Evolutionary conservation across 2,888 invertebrate genomes (phyloP).

Genomic region (Lepidonotus clava): DNA sequence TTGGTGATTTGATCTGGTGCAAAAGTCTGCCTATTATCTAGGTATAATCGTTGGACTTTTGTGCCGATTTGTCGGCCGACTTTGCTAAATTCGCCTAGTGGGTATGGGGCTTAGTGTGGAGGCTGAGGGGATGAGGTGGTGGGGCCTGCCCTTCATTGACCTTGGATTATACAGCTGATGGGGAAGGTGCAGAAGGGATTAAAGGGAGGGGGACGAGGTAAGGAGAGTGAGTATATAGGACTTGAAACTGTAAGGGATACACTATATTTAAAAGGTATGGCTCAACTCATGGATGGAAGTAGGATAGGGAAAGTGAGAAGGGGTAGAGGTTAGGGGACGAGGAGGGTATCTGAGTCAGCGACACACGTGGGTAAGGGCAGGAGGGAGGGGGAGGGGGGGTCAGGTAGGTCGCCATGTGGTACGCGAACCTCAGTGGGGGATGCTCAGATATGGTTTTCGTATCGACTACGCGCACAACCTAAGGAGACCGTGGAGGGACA

Average conservation of each 20-base stretch:
- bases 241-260: background rate
- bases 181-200: background rate
- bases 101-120: background rate
- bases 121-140: background rate
- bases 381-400: background rate
- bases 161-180: constrained; percentile 19
- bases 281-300: background rate
- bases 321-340: background rate
- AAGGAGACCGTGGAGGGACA: background rate
- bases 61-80: too few relatives aligned
- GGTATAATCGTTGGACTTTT: too few relatives aligned
- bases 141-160: background rate
- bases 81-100: too few relatives aligned
- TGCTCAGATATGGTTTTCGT: background rate
- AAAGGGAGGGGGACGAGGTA: background rate
- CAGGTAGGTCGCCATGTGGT: background rate
- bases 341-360: background rate
- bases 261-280: background rate
- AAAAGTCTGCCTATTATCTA: too few relatives aligned
- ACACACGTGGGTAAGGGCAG: background rate
- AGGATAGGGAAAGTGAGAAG: background rate
- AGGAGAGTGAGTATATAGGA: background rate
- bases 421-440: too few relatives aligned
- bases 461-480: background rate
- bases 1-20: too few relatives aligned